Conservation (phyloP, 2,888 invertebrate species). For the Leptinotarsa tumamoca region DNA sequence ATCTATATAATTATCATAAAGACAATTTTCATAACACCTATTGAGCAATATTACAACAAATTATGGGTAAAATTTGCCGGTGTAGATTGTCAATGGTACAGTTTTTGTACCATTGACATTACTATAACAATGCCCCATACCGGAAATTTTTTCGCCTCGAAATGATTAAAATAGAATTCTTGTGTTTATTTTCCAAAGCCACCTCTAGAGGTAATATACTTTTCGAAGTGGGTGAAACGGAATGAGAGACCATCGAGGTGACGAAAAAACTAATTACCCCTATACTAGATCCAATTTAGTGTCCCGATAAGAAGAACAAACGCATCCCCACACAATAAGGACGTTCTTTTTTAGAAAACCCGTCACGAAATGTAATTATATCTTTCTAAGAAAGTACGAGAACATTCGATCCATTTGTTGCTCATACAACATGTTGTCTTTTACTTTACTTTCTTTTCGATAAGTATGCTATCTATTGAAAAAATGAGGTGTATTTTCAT, state of each 20-base stretch:
- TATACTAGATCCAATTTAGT: not conserved
- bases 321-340: not conserved
- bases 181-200: too few species aligned
- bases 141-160: too few species aligned
- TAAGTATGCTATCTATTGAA: not conserved
- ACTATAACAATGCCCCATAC: too few species aligned
- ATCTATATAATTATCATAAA: too few species aligned
- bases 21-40: too few species aligned
- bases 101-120: too few species aligned
- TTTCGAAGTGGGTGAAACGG: not conserved
- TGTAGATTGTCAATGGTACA: too few species aligned
- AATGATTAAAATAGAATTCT: too few species aligned
- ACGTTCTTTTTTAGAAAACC: not conserved
- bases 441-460: not conserved
- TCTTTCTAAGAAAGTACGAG: not conserved
- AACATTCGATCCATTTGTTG: not conserved
- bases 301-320: constrained; percentile 1
- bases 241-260: not conserved
- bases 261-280: not conserved
- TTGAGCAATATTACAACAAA: too few species aligned
- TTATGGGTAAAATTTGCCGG: too few species aligned
- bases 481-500: too few species aligned
- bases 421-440: not conserved
- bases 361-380: not conserved
- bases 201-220: not conserved